Evolutionary conservation across 2,888 invertebrate species (phyloP).

Genomic region (Nineta flava): DNA sequence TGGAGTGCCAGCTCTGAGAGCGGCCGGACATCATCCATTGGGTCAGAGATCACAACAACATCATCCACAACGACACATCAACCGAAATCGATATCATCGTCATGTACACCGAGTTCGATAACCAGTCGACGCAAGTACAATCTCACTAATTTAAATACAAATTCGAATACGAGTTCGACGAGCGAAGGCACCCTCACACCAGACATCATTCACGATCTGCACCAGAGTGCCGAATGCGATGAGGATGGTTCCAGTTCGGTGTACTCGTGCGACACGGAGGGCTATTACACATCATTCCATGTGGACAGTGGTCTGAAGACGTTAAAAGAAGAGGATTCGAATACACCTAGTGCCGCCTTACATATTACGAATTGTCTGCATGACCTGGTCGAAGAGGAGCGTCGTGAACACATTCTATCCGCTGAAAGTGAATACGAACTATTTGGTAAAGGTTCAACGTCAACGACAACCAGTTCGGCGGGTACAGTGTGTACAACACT

Average conservation of each 20-base stretch:
- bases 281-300: slow-evolving; percentile 95
- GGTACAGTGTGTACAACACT: slow-evolving; percentile 79
- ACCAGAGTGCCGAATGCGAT: slow-evolving; percentile 35
- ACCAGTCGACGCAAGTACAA: slow-evolving; percentile 41
- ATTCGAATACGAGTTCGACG: slow-evolving; percentile 68
- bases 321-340: slow-evolving; percentile 53
- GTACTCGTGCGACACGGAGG: slow-evolving; percentile 93
- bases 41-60: slow-evolving; percentile 63
- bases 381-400: slow-evolving; percentile 33
- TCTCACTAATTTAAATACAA: slow-evolving; percentile 37
- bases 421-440: slow-evolving; percentile 82
- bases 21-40: slow-evolving; percentile 70
- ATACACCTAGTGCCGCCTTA: slow-evolving; percentile 49
- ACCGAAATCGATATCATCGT: slow-evolving; percentile 51
- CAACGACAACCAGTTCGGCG: slow-evolving; percentile 79
- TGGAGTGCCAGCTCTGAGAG: slow-evolving; percentile 91
- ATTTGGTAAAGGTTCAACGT: slow-evolving; percentile 82
- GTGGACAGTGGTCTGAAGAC: slow-evolving; percentile 87
- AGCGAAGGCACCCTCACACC: slow-evolving; percentile 75
- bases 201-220: slow-evolving; percentile 62
- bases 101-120: slow-evolving; percentile 52
- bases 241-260: slow-evolving; percentile 81
- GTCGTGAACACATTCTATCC: slow-evolving; percentile 50
- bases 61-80: slow-evolving; percentile 38
- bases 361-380: slow-evolving; percentile 54